These are phyloP conservation scores for Mixornis gularis DNA, from an alignment of 2,113 vertebrate genomes.

Conservation along the genomic window DNA sequence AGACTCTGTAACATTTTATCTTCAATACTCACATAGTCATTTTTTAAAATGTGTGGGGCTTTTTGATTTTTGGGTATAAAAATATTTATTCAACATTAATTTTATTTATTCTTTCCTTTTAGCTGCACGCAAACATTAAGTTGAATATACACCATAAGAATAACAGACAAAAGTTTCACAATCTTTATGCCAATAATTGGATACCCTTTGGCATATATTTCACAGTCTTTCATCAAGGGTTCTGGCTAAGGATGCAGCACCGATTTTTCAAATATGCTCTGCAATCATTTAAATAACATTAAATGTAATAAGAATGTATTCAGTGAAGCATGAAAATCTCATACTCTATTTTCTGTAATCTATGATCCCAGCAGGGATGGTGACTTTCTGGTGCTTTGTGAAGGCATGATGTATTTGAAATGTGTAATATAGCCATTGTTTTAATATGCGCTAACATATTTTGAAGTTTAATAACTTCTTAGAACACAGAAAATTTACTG, in stretches of 20 bases:
- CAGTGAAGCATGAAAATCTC: slow-evolving; percentile 5
- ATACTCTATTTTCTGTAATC: slow-evolving; percentile 45
- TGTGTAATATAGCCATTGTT: slow-evolving; percentile 6
- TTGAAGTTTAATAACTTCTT: neutral
- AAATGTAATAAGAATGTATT: slow-evolving; percentile 47
- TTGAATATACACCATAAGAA: neutral
- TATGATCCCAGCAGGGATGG: slow-evolving; percentile 33
- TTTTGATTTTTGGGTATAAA: neutral
- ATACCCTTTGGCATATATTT: neutral
- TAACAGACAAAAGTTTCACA: neutral
- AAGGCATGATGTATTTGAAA: slow-evolving; percentile 43
- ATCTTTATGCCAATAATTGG: neutral
- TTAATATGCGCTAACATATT: neutral
- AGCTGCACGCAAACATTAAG: neutral
- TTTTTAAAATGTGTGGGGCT: neutral
- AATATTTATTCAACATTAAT: neutral
- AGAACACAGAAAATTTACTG: neutral
- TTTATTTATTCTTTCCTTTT: slow-evolving; percentile 3
- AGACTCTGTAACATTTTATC: neutral
- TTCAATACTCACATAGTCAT: neutral
- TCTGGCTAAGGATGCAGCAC: neutral
- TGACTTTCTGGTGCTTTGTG: slow-evolving; percentile 9
- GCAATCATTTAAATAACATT: slow-evolving; percentile 34
- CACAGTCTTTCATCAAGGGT: neutral
- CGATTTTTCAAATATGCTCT: slow-evolving; percentile 10